Evolutionary conservation across 1,140 invertebrate genomes (phyloP).

Genomic region (Diabrotica virgifera): DNA sequence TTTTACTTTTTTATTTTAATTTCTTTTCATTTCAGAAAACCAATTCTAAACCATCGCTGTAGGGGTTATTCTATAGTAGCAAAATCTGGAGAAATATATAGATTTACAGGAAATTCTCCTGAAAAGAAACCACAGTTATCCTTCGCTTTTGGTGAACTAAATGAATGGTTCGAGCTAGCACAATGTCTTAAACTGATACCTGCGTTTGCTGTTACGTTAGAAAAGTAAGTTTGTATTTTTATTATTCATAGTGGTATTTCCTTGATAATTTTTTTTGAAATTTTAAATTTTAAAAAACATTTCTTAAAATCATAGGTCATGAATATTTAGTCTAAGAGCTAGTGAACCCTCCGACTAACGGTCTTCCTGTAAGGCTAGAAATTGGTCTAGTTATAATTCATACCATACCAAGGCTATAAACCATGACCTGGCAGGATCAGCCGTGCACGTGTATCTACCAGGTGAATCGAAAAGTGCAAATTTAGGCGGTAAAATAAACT

Average conservation of each 20-base stretch:
- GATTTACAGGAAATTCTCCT: constrained; percentile 60
- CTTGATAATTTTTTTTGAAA: too few species aligned
- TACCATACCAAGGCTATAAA: too few species aligned
- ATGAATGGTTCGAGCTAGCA: constrained; percentile 82
- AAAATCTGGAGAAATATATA: constrained; percentile 51
- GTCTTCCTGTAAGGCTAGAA: too few species aligned
- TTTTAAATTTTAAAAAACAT: too few species aligned
- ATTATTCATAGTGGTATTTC: background rate
- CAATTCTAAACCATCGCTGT: constrained; percentile 56
- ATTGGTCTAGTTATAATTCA: too few species aligned
- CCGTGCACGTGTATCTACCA: too few species aligned
- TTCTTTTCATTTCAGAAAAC: constrained; percentile 43
- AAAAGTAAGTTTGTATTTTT: constrained; percentile 49
- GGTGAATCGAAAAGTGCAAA: too few species aligned
- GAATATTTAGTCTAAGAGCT: too few species aligned
- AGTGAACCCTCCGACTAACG: too few species aligned
- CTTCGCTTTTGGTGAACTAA: constrained; percentile 91
- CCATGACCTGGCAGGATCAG: too few species aligned
- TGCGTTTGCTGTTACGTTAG: constrained; percentile 69
- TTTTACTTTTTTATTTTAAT: background rate
- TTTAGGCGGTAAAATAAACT: too few species aligned
- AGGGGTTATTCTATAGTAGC: constrained; percentile 56
- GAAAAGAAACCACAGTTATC: constrained; percentile 71
- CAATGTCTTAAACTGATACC: constrained; percentile 61
- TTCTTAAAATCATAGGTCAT: too few species aligned